Conservation (phyloP, 2,113 vertebrate genomes). For the Nyctibius bracteatus region DNA sequence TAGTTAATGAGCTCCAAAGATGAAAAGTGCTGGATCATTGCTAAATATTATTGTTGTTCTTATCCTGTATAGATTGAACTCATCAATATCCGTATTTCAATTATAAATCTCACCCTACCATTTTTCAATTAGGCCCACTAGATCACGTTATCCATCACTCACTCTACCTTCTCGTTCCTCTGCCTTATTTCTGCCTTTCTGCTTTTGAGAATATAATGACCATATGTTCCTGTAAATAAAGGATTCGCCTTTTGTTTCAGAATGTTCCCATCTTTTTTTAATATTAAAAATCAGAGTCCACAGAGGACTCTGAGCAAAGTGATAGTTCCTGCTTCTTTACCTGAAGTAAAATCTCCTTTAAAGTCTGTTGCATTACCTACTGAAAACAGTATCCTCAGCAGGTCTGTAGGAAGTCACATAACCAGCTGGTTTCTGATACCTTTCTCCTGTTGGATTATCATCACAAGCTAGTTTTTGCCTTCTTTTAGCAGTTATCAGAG, state of each 20-base stretch:
- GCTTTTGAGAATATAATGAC: conserved; percentile 1
- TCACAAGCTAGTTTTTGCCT: not conserved
- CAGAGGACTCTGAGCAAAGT: not conserved
- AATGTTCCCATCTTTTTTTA: not conserved
- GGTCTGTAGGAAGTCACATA: not conserved
- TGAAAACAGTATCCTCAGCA: not conserved
- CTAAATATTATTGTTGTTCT: conserved; percentile 61
- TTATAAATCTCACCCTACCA: conserved; percentile 30
- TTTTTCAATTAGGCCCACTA: conserved; percentile 52
- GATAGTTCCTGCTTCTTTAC: not conserved
- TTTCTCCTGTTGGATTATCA: not conserved
- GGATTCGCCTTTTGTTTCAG: not conserved
- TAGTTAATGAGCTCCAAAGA: conserved; percentile 60
- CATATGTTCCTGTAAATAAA: not conserved
- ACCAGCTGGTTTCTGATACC: not conserved
- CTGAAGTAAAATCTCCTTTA: not conserved
- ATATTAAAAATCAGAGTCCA: not conserved
- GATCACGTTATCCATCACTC: conserved; percentile 47
- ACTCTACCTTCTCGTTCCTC: not conserved
- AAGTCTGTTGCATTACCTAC: not conserved
- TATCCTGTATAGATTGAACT: conserved; percentile 30
- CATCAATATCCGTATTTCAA: conserved; percentile 33
- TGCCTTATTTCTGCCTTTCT: conserved; percentile 39
- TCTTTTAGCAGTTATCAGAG: not conserved
- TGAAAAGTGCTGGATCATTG: conserved; percentile 59